Evolutionary conservation across 2,113 vertebrate species (phyloP).

Genomic region (Notechis scutatus): DNA sequence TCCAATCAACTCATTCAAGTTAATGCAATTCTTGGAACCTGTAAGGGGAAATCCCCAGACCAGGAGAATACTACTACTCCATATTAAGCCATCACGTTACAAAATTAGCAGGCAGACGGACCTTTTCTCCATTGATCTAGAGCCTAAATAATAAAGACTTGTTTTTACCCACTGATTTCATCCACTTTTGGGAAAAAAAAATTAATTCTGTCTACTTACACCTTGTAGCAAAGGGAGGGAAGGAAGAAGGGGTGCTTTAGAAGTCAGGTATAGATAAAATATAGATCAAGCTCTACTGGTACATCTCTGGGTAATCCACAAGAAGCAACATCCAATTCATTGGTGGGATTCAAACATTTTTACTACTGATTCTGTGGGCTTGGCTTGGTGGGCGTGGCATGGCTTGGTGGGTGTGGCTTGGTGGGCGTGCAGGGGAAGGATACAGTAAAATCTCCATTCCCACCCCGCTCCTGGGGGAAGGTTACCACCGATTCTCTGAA

Average conservation of each 20-base stretch:
- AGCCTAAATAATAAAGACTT: not conserved
- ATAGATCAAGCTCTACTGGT: not conserved
- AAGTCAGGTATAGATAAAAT: not conserved
- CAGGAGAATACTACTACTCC: not conserved
- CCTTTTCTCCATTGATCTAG: not conserved
- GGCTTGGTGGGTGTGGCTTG: too few species aligned
- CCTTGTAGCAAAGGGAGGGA: not conserved
- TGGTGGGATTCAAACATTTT: too few species aligned
- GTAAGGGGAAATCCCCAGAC: not conserved
- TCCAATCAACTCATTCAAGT: not conserved
- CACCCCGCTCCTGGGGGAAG: too few species aligned
- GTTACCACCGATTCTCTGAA: too few species aligned
- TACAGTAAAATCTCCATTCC: too few species aligned
- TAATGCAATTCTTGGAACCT: not conserved
- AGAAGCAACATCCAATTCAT: not conserved
- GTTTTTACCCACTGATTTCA: not conserved
- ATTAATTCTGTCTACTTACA: not conserved
- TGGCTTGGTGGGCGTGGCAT: too few species aligned
- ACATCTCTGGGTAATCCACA: not conserved
- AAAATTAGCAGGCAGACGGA: not conserved
- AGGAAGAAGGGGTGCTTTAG: not conserved
- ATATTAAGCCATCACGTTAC: not conserved
- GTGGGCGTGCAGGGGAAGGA: too few species aligned
- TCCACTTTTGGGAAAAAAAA: not conserved
- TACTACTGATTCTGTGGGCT: too few species aligned